These are phyloP conservation scores for Nymphalis polychloros DNA, from an alignment of 2,888 invertebrate species.

Conservation along the genomic window DNA sequence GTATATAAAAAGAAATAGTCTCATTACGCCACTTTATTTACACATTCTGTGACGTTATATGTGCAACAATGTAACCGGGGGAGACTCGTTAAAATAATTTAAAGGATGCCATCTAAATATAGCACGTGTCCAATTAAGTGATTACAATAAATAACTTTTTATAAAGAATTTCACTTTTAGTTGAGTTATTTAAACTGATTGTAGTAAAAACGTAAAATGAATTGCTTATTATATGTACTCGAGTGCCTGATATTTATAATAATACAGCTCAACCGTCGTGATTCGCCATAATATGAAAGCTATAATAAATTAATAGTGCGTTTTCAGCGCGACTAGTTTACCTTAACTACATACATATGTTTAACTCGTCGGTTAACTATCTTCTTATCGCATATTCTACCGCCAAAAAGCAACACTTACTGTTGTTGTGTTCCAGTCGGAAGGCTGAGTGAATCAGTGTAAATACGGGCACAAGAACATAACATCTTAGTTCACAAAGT, in stretches of 20 bases:
- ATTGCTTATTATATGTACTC: background rate
- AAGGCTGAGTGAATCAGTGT: too few relatives aligned
- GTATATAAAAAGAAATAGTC: background rate
- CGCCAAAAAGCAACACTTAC: too few relatives aligned
- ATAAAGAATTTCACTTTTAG: conserved; percentile 13
- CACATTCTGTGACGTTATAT: conserved; percentile 1
- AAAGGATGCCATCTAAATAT: conserved; percentile 26
- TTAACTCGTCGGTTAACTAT: too few relatives aligned
- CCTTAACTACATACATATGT: too few relatives aligned
- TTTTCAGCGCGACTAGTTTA: too few relatives aligned
- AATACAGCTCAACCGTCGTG: too few relatives aligned
- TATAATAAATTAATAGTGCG: too few relatives aligned
- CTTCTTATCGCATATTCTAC: too few relatives aligned
- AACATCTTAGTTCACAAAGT: too few relatives aligned
- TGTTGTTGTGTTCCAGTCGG: too few relatives aligned
- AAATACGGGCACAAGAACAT: too few relatives aligned
- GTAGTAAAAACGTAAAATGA: background rate
- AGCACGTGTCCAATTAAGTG: conserved; percentile 25
- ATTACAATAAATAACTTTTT: conserved; percentile 23
- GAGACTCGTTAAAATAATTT: conserved; percentile 33
- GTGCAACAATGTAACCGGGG: conserved; percentile 28
- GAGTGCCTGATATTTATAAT: background rate
- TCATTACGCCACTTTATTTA: conserved; percentile 17
- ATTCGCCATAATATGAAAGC: too few relatives aligned
- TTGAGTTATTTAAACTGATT: conserved; percentile 15